These are phyloP conservation scores for Gobius niger DNA, from an alignment of 2,113 vertebrate species.

Conservation along the genomic window DNA sequence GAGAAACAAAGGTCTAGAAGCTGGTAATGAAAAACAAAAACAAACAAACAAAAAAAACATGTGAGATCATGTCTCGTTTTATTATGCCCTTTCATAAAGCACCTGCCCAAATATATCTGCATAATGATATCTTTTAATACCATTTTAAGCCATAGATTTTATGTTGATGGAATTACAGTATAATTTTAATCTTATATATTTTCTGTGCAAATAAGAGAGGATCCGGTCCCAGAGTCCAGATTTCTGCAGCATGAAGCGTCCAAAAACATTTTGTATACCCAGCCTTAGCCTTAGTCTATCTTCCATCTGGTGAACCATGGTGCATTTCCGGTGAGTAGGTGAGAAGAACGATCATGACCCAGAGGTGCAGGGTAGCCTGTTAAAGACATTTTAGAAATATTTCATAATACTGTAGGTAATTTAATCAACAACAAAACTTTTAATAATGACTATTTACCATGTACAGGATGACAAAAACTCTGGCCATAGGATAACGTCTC, in stretches of 20 bases:
- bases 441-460: slow-evolving; percentile 82
- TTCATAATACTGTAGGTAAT: neutral
- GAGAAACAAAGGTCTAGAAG: slow-evolving; percentile 41
- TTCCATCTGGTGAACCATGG: slow-evolving; percentile 79
- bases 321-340: slow-evolving; percentile 98
- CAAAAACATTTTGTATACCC: slow-evolving; percentile 18
- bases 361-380: slow-evolving; percentile 91
- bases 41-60: slow-evolving; percentile 22
- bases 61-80: slow-evolving; percentile 26
- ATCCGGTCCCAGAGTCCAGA: slow-evolving; percentile 42
- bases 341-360: slow-evolving; percentile 97
- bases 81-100: slow-evolving; percentile 31
- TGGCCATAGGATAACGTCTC: slow-evolving; percentile 90
- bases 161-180: slow-evolving; percentile 25
- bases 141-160: slow-evolving; percentile 16
- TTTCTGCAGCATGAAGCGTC: slow-evolving; percentile 59
- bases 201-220: slow-evolving; percentile 70
- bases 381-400: slow-evolving; percentile 13
- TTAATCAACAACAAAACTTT: neutral
- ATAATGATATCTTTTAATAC: slow-evolving; percentile 34
- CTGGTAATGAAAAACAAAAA: slow-evolving; percentile 4
- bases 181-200: slow-evolving; percentile 37
- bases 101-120: slow-evolving; percentile 22
- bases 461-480: slow-evolving; percentile 95
- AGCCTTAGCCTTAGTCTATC: slow-evolving; percentile 52